phyloP scores from a whole-genome alignment of 1,140 invertebrate species.

The Belonocnema kinseyi region DNA sequence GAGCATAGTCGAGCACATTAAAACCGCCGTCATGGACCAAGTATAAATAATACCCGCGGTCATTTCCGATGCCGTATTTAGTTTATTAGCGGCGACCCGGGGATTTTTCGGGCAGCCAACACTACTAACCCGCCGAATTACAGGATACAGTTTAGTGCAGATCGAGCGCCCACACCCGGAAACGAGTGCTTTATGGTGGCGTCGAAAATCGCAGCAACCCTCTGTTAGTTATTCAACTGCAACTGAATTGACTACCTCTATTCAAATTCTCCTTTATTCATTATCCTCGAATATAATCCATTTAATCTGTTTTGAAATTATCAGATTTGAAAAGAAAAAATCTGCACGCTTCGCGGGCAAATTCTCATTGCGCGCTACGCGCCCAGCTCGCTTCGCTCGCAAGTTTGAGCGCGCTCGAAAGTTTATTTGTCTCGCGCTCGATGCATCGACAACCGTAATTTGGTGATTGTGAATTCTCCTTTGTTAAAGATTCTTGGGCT shows the following conservation, averaged over 20 bases:
- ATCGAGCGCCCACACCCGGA: slow-evolving; percentile 52
- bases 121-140: slow-evolving; percentile 58
- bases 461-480: too few species aligned
- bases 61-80: slow-evolving; percentile 73
- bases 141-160: slow-evolving; percentile 65
- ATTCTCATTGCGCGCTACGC: too few species aligned
- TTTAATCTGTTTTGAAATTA: too few species aligned
- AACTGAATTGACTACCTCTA: slow-evolving; percentile 10
- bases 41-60: slow-evolving; percentile 71
- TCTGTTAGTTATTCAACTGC: slow-evolving; percentile 32
- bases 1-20: slow-evolving; percentile 60
- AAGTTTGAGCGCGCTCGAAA: too few species aligned
- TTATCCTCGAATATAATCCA: neutral
- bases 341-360: too few species aligned
- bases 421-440: too few species aligned
- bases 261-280: neutral
- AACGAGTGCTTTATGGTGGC: slow-evolving; percentile 57
- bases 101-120: slow-evolving; percentile 59
- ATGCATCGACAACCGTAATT: too few species aligned
- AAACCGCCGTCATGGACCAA: slow-evolving; percentile 62
- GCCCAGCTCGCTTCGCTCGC: too few species aligned
- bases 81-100: slow-evolving; percentile 66
- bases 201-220: slow-evolving; percentile 54
- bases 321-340: too few species aligned
- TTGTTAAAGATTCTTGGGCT: too few species aligned